These are phyloP conservation scores for Crypturellus undulatus DNA, from an alignment of 2,113 vertebrate species.

Conservation along the genomic window DNA sequence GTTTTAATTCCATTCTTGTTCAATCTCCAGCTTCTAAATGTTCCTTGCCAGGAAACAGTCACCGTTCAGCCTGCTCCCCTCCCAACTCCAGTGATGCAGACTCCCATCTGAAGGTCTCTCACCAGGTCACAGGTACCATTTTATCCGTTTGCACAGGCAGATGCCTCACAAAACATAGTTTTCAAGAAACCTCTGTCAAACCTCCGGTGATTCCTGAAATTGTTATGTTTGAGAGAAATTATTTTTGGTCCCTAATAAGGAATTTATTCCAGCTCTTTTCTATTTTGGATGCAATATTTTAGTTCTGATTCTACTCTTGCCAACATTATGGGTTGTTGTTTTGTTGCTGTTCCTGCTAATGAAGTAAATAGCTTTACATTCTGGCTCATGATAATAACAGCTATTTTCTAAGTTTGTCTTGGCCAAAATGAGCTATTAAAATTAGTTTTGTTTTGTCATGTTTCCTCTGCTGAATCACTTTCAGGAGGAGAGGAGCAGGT, in stretches of 20 bases:
- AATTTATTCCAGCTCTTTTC: slow-evolving; percentile 10
- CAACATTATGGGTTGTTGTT: background rate
- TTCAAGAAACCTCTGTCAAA: background rate
- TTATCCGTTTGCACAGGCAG: background rate
- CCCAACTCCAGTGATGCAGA: background rate
- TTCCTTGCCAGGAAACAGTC: background rate
- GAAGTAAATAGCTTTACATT: background rate
- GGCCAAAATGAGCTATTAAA: slow-evolving; percentile 43
- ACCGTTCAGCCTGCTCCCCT: background rate
- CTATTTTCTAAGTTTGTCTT: slow-evolving; percentile 1
- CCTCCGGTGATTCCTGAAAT: background rate
- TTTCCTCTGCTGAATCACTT: slow-evolving; percentile 56
- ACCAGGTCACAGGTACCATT: background rate
- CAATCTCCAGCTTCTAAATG: background rate
- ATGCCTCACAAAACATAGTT: rapidly evolving
- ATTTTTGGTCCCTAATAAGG: background rate
- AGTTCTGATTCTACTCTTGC: background rate
- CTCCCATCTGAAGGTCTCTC: background rate
- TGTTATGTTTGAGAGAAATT: background rate
- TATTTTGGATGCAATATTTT: slow-evolving; percentile 8
- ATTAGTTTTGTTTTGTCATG: slow-evolving; percentile 17
- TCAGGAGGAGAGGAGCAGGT: background rate
- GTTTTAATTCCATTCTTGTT: background rate
- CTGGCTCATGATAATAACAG: slow-evolving; percentile 32
- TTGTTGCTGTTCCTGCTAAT: slow-evolving; percentile 24